A percentile compares a stretch with the other conserved stretches of the same genome.
Conservation (phyloP, 2,888 invertebrate species). For the Pheosia tremula region DNA sequence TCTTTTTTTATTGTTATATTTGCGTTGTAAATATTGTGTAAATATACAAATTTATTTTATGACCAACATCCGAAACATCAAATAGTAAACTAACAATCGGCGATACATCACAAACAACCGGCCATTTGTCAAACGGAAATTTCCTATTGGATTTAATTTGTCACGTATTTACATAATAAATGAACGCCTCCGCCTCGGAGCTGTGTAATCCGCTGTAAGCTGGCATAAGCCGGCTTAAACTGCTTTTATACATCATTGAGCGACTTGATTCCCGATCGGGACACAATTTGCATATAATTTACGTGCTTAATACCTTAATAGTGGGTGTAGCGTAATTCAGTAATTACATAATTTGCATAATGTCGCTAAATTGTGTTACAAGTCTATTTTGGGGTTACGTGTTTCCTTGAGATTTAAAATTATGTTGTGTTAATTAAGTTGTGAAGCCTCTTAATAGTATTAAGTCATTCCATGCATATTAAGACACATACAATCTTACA, state of each 20-base stretch:
- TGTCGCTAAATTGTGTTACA: slow-evolving; percentile 20
- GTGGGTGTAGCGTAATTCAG: slow-evolving; percentile 65
- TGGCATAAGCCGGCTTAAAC: slow-evolving; percentile 71
- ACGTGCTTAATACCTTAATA: slow-evolving; percentile 69
- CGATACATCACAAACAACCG: slow-evolving; percentile 59
- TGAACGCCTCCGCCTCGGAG: slow-evolving; percentile 77
- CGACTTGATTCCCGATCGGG: slow-evolving; percentile 81
- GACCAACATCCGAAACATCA: slow-evolving; percentile 21
- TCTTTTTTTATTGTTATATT: too few relatives aligned
- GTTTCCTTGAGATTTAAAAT: background rate
- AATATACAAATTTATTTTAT: background rate
- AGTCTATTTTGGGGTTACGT: background rate
- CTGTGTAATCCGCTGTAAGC: slow-evolving; percentile 66
- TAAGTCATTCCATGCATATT: too few relatives aligned
- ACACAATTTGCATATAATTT: slow-evolving; percentile 78
- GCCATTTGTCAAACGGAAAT: slow-evolving; percentile 77
- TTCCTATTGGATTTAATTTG: slow-evolving; percentile 83
- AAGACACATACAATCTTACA: too few relatives aligned
- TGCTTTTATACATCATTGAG: slow-evolving; percentile 81
- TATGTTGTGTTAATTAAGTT: too few relatives aligned
- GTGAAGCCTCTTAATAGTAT: too few relatives aligned
- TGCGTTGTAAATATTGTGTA: too few relatives aligned
- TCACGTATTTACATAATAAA: slow-evolving; percentile 84
- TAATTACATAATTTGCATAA: slow-evolving; percentile 54
- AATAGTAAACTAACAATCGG: slow-evolving; percentile 48